Evolutionary conservation across 2,797 vertebrate species (phyloP).

Genomic region (Ctenopoma multispine): DNA sequence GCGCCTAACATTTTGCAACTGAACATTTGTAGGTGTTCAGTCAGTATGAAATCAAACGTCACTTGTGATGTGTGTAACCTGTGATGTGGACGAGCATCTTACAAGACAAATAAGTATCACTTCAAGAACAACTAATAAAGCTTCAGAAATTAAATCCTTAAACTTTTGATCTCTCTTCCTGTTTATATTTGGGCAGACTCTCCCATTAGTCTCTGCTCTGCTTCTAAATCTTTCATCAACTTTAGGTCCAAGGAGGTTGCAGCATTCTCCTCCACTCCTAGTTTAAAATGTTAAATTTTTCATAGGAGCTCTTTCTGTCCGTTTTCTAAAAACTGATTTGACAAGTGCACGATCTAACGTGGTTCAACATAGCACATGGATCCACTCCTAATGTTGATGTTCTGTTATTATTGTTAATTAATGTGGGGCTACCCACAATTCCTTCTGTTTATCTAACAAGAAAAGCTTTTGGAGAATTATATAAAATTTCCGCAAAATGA

Average conservation of each 20-base stretch:
- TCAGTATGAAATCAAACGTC: not conserved
- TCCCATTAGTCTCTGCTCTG: slow-evolving; percentile 30
- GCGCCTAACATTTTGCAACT: slow-evolving; percentile 33
- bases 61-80: slow-evolving; percentile 1
- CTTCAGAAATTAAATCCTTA: slow-evolving; percentile 19
- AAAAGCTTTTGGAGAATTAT: not conserved
- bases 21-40: not conserved
- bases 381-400: slow-evolving; percentile 15
- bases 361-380: slow-evolving; percentile 19
- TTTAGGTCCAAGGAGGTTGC: slow-evolving; percentile 45
- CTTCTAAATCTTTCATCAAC: slow-evolving; percentile 74
- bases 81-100: not conserved
- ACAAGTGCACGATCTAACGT: slow-evolving; percentile 19
- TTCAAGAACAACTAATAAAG: slow-evolving; percentile 8
- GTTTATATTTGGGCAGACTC: slow-evolving; percentile 47
- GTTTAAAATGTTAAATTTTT: slow-evolving; percentile 76
- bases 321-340: slow-evolving; percentile 67
- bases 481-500: slow-evolving; percentile 26
- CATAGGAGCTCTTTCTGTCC: slow-evolving; percentile 60
- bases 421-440: not conserved
- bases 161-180: slow-evolving; percentile 36
- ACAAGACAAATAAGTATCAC: not conserved
- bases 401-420: slow-evolving; percentile 34
- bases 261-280: slow-evolving; percentile 49
- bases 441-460: not conserved